phyloP scores from a whole-genome alignment of 2,113 vertebrate genomes.

The Ranitomeya imitator region DNA sequence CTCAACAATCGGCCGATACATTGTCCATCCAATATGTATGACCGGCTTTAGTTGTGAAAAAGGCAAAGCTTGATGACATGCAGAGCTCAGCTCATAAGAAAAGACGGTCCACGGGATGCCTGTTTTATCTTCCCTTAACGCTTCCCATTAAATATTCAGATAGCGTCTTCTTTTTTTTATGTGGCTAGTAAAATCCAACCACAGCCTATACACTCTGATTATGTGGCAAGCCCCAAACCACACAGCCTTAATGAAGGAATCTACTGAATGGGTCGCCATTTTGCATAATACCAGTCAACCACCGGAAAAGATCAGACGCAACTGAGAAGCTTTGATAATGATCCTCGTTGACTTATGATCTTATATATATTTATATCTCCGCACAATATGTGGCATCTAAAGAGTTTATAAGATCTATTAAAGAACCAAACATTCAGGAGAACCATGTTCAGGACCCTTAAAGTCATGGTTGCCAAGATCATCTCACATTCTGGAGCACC shows the following conservation, averaged over 20 bases:
- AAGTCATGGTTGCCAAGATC: too few relatives aligned
- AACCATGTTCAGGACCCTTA: too few relatives aligned
- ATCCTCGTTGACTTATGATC: background rate
- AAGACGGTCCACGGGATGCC: constrained; percentile 35
- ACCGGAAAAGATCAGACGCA: background rate
- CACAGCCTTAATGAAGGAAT: background rate
- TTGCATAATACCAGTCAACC: background rate
- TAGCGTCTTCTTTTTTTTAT: constrained; percentile 20
- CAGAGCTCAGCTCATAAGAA: constrained; percentile 25
- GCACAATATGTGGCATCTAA: too few relatives aligned
- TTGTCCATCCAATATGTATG: too few relatives aligned
- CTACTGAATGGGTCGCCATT: background rate
- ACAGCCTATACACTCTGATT: constrained; percentile 36
- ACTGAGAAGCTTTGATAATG: background rate
- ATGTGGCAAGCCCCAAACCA: background rate
- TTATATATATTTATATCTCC: background rate
- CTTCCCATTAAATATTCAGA: constrained; percentile 56
- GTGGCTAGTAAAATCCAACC: constrained; percentile 28
- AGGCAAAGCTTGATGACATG: constrained; percentile 33
- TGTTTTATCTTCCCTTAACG: constrained; percentile 44
- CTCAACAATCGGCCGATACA: too few relatives aligned
- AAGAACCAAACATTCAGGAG: too few relatives aligned
- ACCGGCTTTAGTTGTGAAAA: background rate
- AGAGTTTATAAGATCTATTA: too few relatives aligned
- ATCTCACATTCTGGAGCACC: too few relatives aligned